These are phyloP conservation scores for Teinopalpus imperialis DNA, from an alignment of 2,888 invertebrate species.

Conservation along the genomic window DNA sequence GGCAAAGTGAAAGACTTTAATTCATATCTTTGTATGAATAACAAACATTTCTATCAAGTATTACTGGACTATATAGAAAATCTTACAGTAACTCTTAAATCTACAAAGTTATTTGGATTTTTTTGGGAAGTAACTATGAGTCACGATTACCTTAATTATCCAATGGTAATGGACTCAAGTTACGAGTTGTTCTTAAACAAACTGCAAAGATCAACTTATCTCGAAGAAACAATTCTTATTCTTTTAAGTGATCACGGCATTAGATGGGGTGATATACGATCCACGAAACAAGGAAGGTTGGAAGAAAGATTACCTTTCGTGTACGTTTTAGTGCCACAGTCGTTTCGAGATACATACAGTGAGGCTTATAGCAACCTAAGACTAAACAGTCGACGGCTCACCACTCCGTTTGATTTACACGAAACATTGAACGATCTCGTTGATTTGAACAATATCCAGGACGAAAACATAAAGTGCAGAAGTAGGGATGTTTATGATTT, in stretches of 20 bases:
- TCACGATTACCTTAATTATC: slow-evolving; percentile 90
- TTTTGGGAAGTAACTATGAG: slow-evolving; percentile 91
- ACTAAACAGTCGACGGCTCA: slow-evolving; percentile 84
- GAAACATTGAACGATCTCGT: slow-evolving; percentile 87
- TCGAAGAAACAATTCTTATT: slow-evolving; percentile 85
- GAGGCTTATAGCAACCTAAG: slow-evolving; percentile 83
- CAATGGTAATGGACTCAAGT: slow-evolving; percentile 85
- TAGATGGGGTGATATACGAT: slow-evolving; percentile 89
- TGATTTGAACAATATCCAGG: slow-evolving; percentile 53
- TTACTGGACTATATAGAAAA: slow-evolving; percentile 86
- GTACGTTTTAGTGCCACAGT: slow-evolving; percentile 85
- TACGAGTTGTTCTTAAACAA: slow-evolving; percentile 80
- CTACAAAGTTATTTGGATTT: slow-evolving; percentile 86
- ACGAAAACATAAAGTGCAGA: slow-evolving; percentile 40
- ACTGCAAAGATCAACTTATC: slow-evolving; percentile 64
- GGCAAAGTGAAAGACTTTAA: slow-evolving; percentile 83
- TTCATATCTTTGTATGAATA: slow-evolving; percentile 85
- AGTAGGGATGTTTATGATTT: slow-evolving; percentile 42
- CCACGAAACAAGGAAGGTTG: slow-evolving; percentile 89
- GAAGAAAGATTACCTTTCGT: slow-evolving; percentile 93
- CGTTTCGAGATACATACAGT: slow-evolving; percentile 84
- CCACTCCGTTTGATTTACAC: slow-evolving; percentile 89
- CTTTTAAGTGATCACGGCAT: slow-evolving; percentile 94
- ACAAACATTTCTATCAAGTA: slow-evolving; percentile 84
- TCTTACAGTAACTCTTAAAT: slow-evolving; percentile 78